Evolutionary conservation across 2,113 vertebrate species (phyloP), one percentile per base, ranked within the genome.

Genomic region (Gracilinanus agilis): DNA sequence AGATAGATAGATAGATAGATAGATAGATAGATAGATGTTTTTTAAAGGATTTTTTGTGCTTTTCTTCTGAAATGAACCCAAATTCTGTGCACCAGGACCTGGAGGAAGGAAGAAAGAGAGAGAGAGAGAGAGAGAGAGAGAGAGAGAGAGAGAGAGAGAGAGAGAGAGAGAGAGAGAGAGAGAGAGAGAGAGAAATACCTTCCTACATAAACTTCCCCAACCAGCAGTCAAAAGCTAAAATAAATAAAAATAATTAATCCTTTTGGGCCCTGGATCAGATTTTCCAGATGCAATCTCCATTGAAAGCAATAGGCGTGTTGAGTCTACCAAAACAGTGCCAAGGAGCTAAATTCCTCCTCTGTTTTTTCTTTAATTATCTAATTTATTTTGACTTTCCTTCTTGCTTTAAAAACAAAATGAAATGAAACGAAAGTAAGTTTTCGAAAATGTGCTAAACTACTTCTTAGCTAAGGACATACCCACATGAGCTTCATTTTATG

Each of bases 231-330:
- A 93, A 96, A 93, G 95, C 92, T 92, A 98, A 97, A 98, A 97
- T 95, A 97, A 98, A 97, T 96, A 96, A 90, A 96, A 98, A 95
- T 94, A 96, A 98, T 95, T 96, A 96, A 98, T 97, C 90, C 90
- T 95, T 97, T 95, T 96, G 93, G 90, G 34, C 27, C 24, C 90
- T 90, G 24, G 44, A 96, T 96, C 91, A 95, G 90, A 92, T 92
- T 97, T 98, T 97, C 95, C 95, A 97, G 90, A 92, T 88, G 44
- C 56, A 96, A 96, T 56, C 94, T 98, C 90, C 93, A 93, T 92
- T 96, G 93, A 97, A 98, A 91, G 24, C 40, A 92, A 49, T 24
- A 12, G 54, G 24, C 24, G 90, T 11, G n/a, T 9, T 54, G 40
- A 94, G 93, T 96, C 91, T 93, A 96, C 27, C 54, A 96, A 96